Evolutionary conservation across 1,140 invertebrate genomes (phyloP).

Genomic region (Drosophila mauritiana): DNA sequence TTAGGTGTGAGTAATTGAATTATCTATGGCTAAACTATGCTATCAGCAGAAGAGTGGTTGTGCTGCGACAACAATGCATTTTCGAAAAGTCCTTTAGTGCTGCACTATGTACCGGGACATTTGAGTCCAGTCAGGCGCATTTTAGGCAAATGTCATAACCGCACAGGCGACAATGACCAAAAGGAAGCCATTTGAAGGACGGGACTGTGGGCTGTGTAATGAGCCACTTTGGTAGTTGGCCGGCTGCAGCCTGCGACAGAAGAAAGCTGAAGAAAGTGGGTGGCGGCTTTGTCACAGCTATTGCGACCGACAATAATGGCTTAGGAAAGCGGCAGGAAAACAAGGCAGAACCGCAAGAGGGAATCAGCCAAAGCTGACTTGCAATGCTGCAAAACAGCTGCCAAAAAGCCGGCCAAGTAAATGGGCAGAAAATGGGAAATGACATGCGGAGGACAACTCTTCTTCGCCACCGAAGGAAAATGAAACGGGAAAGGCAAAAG

Average conservation of each 20-base stretch:
- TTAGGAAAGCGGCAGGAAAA: constrained; percentile 33
- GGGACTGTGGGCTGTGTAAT: background rate
- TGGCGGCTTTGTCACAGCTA: constrained; percentile 35
- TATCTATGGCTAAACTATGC: no score
- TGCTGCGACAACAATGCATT: no score
- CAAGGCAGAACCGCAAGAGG: background rate
- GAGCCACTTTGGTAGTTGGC: background rate
- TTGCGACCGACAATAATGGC: constrained; percentile 72
- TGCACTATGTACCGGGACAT: no score
- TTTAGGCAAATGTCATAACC: background rate
- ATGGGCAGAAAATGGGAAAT: constrained; percentile 55
- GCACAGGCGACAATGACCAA: background rate
- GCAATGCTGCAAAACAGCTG: constrained; percentile 60
- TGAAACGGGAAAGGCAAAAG: background rate
- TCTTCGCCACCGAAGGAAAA: constrained; percentile 2
- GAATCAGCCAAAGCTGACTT: constrained; percentile 54
- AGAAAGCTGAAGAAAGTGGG: background rate
- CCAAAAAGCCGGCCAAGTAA: constrained; percentile 59
- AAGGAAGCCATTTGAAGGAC: background rate
- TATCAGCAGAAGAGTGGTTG: no score
- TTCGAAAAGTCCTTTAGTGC: no score
- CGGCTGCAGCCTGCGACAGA: background rate
- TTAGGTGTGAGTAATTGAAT: no score
- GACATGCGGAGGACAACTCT: constrained; percentile 60
- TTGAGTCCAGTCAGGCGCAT: background rate